Evolutionary conservation across 2,113 vertebrate species (phyloP).

Genomic region (Empidonax traillii): DNA sequence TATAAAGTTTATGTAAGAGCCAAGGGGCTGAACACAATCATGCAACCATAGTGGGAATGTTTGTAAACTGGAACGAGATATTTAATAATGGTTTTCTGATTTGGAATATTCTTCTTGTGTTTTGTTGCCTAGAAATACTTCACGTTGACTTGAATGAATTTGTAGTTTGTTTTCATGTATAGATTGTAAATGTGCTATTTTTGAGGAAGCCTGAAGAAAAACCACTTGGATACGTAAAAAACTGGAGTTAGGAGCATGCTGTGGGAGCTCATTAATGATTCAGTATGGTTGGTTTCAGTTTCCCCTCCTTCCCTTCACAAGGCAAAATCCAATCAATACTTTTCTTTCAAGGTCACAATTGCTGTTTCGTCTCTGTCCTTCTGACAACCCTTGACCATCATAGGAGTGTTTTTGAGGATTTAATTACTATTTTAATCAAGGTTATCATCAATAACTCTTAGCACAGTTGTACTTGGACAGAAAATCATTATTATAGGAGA

Average conservation of each 20-base stretch:
- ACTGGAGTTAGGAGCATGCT: constrained; percentile 24
- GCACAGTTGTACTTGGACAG: rapidly evolving
- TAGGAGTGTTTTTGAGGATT: not conserved
- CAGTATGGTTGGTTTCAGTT: constrained; percentile 82
- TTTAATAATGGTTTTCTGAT: not conserved
- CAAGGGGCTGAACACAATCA: not conserved
- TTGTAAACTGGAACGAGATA: not conserved
- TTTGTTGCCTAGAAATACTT: not conserved
- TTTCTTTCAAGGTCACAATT: constrained; percentile 84
- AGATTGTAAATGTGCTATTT: not conserved
- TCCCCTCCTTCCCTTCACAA: constrained; percentile 71
- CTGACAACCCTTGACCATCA: not conserved
- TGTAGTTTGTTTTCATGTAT: not conserved
- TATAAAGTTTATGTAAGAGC: not conserved
- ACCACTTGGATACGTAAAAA: not conserved
- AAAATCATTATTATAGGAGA: not conserved
- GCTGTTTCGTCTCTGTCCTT: constrained; percentile 17
- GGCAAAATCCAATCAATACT: constrained; percentile 77
- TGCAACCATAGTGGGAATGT: not conserved
- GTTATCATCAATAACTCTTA: not conserved
- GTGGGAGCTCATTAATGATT: constrained; percentile 85
- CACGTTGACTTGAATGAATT: not conserved
- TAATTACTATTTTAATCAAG: not conserved
- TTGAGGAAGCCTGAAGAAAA: not conserved
- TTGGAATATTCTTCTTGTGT: not conserved